Evolutionary conservation across 2,797 vertebrate genomes (phyloP), one percentile per base, ranked within the genome.

Genomic region (Myoxocephalus aenaeus): DNA sequence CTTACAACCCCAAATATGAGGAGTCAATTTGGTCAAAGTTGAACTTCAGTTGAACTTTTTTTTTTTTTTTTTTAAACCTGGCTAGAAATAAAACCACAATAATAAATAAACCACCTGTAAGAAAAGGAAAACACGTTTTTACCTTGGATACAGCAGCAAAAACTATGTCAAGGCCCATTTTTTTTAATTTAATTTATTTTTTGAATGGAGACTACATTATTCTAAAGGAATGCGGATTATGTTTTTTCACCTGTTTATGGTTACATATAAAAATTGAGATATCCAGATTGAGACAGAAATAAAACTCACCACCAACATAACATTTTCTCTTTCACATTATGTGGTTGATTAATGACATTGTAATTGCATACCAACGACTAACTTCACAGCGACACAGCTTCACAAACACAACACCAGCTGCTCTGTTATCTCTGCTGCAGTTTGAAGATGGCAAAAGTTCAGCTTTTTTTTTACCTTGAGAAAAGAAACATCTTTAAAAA

Each of bases 351-450:
- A 4, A 50, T 65, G 40, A 5, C 42, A 38, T 65, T 59, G 71
- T 66, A 36, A 36, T 7, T 1, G 46, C 9, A 62, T 7, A 48
- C 4, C 42, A 72, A 32, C 18, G 13, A 36, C 57, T 48, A 27
- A 17, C 36, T 36, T 14, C 64, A 64, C 64, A 59, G 25, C 71
- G 71, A 46, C 27, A 27, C 36, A 48, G 57, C 38, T 61, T 75
- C 53, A n/a, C 59, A 65, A 38, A 22, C 46, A 70, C 56, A 73
- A 34, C 68, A 70, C 38, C 25, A 40, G 57, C 65, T 63, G 27
- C 68, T 66, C 17, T 22, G 48, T 66, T 46, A 1, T 66, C 38
- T 48, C 22, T n/a, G 27, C 18, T 46, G 46, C 5, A 8, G 29
- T 63, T 65, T 68, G 56, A 71, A 68, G 67, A 75, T 22, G 50